Conservation (phyloP, 2,797 vertebrate species). For the Sebastes nivosus region DNA sequence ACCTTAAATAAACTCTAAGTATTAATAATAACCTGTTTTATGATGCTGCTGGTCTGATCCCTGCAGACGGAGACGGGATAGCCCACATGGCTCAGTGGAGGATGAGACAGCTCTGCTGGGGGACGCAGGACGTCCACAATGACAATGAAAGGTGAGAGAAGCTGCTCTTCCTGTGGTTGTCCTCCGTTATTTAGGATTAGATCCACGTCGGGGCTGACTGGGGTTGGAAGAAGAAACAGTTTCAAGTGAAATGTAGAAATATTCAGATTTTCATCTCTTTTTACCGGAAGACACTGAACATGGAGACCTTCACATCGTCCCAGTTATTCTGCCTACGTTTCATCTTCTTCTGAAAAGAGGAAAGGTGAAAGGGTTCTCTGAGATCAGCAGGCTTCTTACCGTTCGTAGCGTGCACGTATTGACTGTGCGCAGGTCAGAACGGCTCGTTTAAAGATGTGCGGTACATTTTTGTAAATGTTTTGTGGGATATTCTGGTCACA, state of each 20-base stretch:
- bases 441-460: neutral
- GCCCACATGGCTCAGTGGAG: constrained; percentile 87
- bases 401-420: neutral
- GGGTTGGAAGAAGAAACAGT: too few relatives aligned
- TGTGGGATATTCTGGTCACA: neutral
- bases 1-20: too few relatives aligned
- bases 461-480: neutral
- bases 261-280: too few relatives aligned
- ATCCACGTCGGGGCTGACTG: neutral
- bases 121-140: constrained; percentile 83
- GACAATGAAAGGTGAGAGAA: constrained; percentile 76
- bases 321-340: neutral
- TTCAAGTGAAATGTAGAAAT: too few relatives aligned
- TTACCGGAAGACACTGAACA: too few relatives aligned
- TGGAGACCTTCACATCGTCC: neutral
- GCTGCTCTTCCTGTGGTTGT: neutral
- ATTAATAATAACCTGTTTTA: neutral
- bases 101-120: constrained; percentile 88
- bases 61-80: constrained; percentile 71
- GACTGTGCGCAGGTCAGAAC: neutral
- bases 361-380: neutral
- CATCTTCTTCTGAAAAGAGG: neutral
- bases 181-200: neutral
- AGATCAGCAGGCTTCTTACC: neutral
- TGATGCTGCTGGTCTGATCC: neutral